Evolutionary conservation across 2,888 invertebrate species (phyloP), one percentile per base, ranked within the genome.

Genomic region (Chironomus tentans): DNA sequence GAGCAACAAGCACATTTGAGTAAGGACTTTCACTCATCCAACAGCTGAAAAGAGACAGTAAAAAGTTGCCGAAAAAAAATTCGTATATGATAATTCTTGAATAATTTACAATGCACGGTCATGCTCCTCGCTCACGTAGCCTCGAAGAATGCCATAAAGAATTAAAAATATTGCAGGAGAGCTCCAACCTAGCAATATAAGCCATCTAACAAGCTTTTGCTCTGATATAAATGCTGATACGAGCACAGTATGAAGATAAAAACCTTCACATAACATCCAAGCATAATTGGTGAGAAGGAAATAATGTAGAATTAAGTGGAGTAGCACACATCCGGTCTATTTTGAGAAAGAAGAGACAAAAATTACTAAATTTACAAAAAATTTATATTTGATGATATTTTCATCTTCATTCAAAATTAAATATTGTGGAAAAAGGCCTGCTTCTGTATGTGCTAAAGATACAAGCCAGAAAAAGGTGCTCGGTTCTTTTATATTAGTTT

Each of bases 211-310:
- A 78, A 97, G 88, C 78, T 90, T 90, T 79, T 92, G 90, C 85
- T 97, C 96, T 21, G 93, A 92, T 78, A 95, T 92, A 84, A 97
- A 97, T 4, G 97, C 93, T 78, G 92, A 89, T 21, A 97, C 95
- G 1, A 97, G 90, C 79, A 97, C 90, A 0, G 97, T 97, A 85
- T 97, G 97, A 78, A 97, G 88, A 84, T 97, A 97, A 78, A 96
- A 88, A 0, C 96, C 96, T 84, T 96, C 96, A 85, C 95, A 95
- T 81, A 97, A 88, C 96, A 97, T 97, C 97, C 97, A 97, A 79
- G 94, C 91, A 85, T 97, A 97, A 85, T 94, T 97, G 80, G 94
- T 93, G 77, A 96, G 88, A 79, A 97, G 88, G 81, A 94, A 94
- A 84, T 94, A 95, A 84, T 95, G 94, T 72, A 94, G 88, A 70